These are phyloP conservation scores for Centrocercus urophasianus DNA, from an alignment of 2,113 vertebrate genomes.

Conservation along the genomic window DNA sequence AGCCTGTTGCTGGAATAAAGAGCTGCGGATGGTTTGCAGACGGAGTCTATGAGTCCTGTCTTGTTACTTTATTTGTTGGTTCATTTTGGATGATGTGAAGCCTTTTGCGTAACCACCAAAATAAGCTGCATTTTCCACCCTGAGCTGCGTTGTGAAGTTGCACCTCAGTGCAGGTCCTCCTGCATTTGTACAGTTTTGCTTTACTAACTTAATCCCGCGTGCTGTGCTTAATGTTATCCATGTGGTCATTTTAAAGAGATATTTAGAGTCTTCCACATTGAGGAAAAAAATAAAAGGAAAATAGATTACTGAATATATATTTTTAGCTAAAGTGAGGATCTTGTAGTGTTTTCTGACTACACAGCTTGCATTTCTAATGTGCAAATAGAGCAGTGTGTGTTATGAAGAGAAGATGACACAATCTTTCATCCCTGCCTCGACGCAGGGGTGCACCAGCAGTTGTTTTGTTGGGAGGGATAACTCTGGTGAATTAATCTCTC, in stretches of 20 bases:
- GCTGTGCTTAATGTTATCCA: not conserved
- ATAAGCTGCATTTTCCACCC: conserved; percentile 17
- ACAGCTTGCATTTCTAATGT: not conserved
- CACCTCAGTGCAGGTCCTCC: not conserved
- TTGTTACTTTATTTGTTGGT: conserved; percentile 23
- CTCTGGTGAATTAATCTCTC: not conserved
- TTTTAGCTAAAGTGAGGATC: not conserved
- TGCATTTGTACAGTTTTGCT: not conserved
- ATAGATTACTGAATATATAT: not conserved
- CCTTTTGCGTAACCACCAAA: conserved; percentile 27
- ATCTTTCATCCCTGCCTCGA: not conserved
- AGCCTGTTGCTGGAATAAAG: conserved; percentile 13
- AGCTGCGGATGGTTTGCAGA: conserved; percentile 20
- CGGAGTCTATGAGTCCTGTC: conserved; percentile 5
- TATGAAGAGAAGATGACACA: conserved; percentile 30
- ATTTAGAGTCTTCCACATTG: not conserved
- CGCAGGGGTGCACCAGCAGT: not conserved
- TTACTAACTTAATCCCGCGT: not conserved
- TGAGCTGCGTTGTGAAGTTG: not conserved
- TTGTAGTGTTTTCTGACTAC: not conserved
- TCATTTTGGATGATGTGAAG: conserved; percentile 4
- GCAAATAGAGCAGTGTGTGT: not conserved
- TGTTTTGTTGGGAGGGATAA: not conserved
- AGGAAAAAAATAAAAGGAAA: not conserved
- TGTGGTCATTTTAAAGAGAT: not conserved